Evolutionary conservation across 2,797 vertebrate species (phyloP), one percentile per base, ranked within the genome.

Genomic region (Melanotaenia trifasciata): DNA sequence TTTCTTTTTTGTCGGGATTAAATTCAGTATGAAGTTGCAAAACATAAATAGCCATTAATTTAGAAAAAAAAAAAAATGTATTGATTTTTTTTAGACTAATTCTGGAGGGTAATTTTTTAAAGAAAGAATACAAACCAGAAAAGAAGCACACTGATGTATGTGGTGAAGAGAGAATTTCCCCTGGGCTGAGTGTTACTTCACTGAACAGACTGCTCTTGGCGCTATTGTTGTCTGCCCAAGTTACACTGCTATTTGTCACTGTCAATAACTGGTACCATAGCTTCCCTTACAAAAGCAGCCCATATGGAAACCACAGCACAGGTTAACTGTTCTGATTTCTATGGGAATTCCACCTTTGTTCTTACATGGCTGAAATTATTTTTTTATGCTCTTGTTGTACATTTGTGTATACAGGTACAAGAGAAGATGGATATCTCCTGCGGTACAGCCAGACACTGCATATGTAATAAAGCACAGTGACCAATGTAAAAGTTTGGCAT

Each of bases 201-300:
- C 58, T 78, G 60, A 88, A 90, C 84, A 83, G 80, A 86, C 82
- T 83, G 83, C 80, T 87, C 75, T 60, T 6, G 8, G 54, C 64
- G 81, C 43, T 72, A 45, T 67, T 76, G 77, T 74, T 80, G 74
- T 79, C 73, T 71, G 24, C 66, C 32, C 10, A 51, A 28, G 58
- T 75, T 68, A 61, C 50, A 64, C 53, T 22, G 65, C 43, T 36
- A 92, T 92, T 90, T 78, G 69, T 92, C 91, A 83, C 79, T 83
- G 90, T 90, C 90, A 80, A 26, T 73, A 68, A 38, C 66, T 70
- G 51, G 26, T 59, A 60, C 54, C 35, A 75, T 56, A 51, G 64
- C 16, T 47, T 24, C 56, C 43, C 35, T 57, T 67, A 66, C 45
- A 24, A 14, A 43, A 4, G 13, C 35, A 20, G 7, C 5, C 45